Base-by-base conservation (phyloP, 2,888 invertebrate species). In the Drosophila rellima region DNA sequence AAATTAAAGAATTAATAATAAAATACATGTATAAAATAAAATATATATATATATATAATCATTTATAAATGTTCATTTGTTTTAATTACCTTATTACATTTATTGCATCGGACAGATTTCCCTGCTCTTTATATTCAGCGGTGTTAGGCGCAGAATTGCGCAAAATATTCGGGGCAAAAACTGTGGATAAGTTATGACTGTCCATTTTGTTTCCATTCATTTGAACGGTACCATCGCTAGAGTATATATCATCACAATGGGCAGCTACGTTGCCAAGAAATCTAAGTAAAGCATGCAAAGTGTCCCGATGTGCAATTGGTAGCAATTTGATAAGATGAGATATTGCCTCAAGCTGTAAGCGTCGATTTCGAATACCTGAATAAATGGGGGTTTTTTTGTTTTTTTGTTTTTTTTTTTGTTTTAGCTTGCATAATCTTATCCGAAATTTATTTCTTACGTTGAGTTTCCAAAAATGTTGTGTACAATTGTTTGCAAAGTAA, bases 151-250 rank as follows among this genome's bases (percentile, higher is more conserved):
- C 10, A 2, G 45, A 45, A n/a, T 62, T 62, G 0, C 98, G 97
- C 59, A 98, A 94, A 85, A 98, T 96, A 89, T 98, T 98, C 0
- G 98, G 98, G 2, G 98, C 98, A 92, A 98, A 97, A 39, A 98
- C 95, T 0, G 98, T 98, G 0, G 98, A 98, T 72, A 98, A 93
- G 92, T 98, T 98, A 56, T 95, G 96, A 45, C 96, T 95, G 92
- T 98, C 97, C 98, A 98, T 98, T 93, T 97, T 97, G 93, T 98
- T 98, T 1, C 98, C 98, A 13, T 31, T 65, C 18, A 82, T 69
- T 18, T 90, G 75, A 40, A 90, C 57, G 11, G 55, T 81, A 7
- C 91, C 92, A 60, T 90, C 84, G 15, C 48, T 60, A n/a, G 65
- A 64, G 11, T 57, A 72, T 2, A 90, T 63, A 64, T 92, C 91